Evolutionary conservation across 1,140 invertebrate genomes (phyloP).

Genomic region (Scaptomyza hsui): DNA sequence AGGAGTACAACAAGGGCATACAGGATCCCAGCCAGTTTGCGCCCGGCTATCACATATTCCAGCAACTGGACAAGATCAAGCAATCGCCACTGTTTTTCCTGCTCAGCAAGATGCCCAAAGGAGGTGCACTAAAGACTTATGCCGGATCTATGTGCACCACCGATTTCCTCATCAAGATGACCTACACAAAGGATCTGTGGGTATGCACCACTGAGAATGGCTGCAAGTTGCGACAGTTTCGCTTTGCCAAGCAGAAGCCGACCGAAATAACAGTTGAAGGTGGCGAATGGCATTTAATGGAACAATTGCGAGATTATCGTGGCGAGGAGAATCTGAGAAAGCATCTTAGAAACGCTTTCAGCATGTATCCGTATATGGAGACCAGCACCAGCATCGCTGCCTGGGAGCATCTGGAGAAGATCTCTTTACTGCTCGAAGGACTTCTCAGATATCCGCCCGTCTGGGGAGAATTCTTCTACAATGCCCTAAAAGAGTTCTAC

Average conservation of each 20-base stretch:
- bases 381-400: conserved; percentile 85
- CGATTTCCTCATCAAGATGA: conserved; percentile 85
- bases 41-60: conserved; percentile 86
- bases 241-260: conserved; percentile 83
- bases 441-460: conserved; percentile 89
- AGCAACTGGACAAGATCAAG: conserved; percentile 86
- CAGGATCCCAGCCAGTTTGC: conserved; percentile 51
- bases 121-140: conserved; percentile 89
- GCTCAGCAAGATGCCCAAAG: conserved; percentile 89
- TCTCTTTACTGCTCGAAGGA: conserved; percentile 87
- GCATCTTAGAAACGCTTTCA: conserved; percentile 31
- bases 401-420: conserved; percentile 88
- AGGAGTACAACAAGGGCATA: conserved; percentile 52
- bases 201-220: conserved; percentile 45
- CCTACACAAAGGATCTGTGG: conserved; percentile 56
- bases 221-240: conserved; percentile 66
- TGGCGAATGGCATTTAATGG: conserved; percentile 86
- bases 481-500: conserved; percentile 88
- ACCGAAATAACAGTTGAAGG: conserved; percentile 23
- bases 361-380: conserved; percentile 37
- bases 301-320: conserved; percentile 81
- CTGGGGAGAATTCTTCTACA: conserved; percentile 89
- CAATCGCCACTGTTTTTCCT: conserved; percentile 88
- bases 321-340: conserved; percentile 39
- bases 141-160: conserved; percentile 87